Evolutionary conservation across 2,797 vertebrate genomes (phyloP), one percentile per base, ranked within the genome.

Genomic region (Tadarida brasiliensis): DNA sequence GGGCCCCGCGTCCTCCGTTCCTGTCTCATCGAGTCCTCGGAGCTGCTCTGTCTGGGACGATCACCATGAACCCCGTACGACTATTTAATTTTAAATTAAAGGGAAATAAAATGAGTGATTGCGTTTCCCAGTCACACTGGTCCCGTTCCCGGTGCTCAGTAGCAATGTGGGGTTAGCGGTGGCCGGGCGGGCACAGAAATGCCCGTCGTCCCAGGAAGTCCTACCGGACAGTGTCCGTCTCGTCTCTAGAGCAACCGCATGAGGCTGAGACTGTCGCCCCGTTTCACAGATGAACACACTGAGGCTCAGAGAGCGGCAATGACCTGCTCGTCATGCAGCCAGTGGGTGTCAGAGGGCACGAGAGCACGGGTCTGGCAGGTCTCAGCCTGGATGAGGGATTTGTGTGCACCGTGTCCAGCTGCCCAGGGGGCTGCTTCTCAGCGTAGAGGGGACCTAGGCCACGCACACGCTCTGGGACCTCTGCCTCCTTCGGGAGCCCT

Each of bases 1-100:
- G 59, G 35, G 10, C 39, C 30, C 0, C 0, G 44, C 0, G 3
- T 17, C 51, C 57, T 17, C 0, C 11, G 1, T 5, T 9, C 57
- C 84, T 0, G 0, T 19, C 44, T 47, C 9, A 3, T 16, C 11
- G 2, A 5, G 8, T 10, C 54, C 82, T 65, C 10, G 14, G 39
- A n/a, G 83, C n/a, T 12, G 4, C 30, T 47, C 51, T 47, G 17
- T 74, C 39, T 6, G 4, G n/a, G 49, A 10, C 0, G 0, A 1
- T 22, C 39, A 2, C 49, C 47, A 56, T 17, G 3, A 33, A n/a
- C 59, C 17, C 68, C 3, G 0, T 9, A 39, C 3, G 28, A 30
- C n/a, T 7, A 10, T 74, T 70, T 47, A 35, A 8, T 35, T 86
- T 28, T 84, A 74, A 86, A 33, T 63, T 44, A 71, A 73, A 82